These are phyloP conservation scores for Tapera naevia DNA, from an alignment of 2,797 vertebrate species.

Conservation along the genomic window DNA sequence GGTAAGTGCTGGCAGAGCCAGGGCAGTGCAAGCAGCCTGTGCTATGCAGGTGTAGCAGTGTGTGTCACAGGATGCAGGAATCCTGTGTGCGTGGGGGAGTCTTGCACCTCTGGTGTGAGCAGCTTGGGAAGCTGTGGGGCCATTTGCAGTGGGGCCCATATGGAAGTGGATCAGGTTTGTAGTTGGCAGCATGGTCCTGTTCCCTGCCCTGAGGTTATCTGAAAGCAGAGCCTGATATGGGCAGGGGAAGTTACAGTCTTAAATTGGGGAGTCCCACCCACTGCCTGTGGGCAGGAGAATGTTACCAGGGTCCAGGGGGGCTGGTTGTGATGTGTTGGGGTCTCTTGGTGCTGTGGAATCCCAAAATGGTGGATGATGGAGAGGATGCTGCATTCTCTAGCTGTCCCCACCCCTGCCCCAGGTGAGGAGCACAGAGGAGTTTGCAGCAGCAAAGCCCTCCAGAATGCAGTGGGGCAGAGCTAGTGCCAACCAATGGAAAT, in stretches of 20 bases:
- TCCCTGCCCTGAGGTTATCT: fast-evolving
- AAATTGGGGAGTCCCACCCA: fast-evolving
- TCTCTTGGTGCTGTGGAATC: background rate
- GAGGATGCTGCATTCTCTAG: fast-evolving
- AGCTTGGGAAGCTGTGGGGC: fast-evolving
- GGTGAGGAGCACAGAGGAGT: background rate
- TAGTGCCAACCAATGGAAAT: fast-evolving
- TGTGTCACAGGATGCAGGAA: background rate
- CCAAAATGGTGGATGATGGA: fast-evolving
- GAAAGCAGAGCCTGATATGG: fast-evolving
- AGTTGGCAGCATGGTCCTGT: fast-evolving
- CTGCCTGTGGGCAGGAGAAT: background rate
- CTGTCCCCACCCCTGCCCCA: background rate
- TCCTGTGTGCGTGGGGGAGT: fast-evolving
- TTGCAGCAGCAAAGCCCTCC: background rate
- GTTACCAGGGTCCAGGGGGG: background rate
- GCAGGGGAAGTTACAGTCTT: background rate
- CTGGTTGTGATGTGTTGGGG: fast-evolving
- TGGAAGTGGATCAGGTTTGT: background rate
- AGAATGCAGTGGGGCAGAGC: fast-evolving
- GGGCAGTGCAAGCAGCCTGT: background rate
- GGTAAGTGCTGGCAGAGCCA: background rate
- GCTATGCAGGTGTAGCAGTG: fast-evolving
- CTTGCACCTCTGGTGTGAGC: background rate
- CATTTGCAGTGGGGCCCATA: fast-evolving